Conservation (phyloP, 2,888 invertebrate genomes). For the Glomeris marginata region DNA sequence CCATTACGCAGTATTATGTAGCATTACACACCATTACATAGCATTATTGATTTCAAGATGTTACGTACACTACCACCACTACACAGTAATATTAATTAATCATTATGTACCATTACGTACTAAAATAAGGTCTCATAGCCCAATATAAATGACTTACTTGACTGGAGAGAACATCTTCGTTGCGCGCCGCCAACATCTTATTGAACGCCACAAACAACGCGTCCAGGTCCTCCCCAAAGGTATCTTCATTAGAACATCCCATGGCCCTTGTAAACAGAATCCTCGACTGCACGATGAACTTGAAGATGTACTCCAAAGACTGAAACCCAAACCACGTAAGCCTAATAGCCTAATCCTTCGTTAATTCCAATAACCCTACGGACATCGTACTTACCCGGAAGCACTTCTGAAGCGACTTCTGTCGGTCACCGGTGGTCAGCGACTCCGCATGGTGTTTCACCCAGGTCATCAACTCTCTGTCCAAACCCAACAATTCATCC, state of each 20-base stretch:
- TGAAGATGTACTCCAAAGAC: slow-evolving; percentile 81
- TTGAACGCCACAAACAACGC: slow-evolving; percentile 53
- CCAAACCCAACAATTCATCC: slow-evolving; percentile 3
- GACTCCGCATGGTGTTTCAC: slow-evolving; percentile 80
- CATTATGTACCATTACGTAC: too few species aligned
- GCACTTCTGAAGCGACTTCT: slow-evolving; percentile 78
- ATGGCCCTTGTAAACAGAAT: slow-evolving; percentile 69
- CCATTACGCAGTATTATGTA: too few species aligned
- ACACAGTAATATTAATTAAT: too few species aligned
- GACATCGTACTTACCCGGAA: slow-evolving; percentile 44
- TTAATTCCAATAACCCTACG: neutral
- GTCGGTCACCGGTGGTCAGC: slow-evolving; percentile 69
- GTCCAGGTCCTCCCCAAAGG: slow-evolving; percentile 54
- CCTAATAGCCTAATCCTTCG: neutral
- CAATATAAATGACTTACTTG: slow-evolving; percentile 39
- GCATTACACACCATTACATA: too few species aligned
- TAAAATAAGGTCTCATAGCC: too few species aligned
- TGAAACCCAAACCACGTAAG: slow-evolving; percentile 15
- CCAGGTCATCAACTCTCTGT: slow-evolving; percentile 65
- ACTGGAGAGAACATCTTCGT: slow-evolving; percentile 56
- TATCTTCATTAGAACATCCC: slow-evolving; percentile 75
- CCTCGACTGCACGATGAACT: slow-evolving; percentile 78
- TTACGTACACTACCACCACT: neutral
- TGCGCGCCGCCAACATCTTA: slow-evolving; percentile 43
- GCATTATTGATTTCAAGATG: too few species aligned